Evolutionary conservation across 1,140 invertebrate species (phyloP), one percentile per base, ranked within the genome.

Genomic region (Cecropterus lyciades): DNA sequence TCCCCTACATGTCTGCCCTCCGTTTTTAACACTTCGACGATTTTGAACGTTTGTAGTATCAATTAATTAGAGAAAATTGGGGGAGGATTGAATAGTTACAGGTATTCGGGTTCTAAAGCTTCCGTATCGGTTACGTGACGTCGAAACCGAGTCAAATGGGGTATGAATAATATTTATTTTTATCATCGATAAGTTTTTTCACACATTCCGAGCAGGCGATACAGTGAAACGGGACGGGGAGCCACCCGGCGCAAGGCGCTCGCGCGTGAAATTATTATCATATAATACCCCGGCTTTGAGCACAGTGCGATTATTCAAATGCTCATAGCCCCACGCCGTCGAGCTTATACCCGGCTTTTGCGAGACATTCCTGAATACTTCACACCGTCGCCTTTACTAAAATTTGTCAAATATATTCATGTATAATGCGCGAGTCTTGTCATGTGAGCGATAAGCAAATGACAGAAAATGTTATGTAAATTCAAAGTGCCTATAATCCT

Each of bases 191-290:
- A 51, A 73, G 74, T 77, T 85, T 83, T 89, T 91, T 87, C 75
- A 85, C 81, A 89, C 85, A 89, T 89, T 85, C 85, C 84, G 60
- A 14, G 73, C 64, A 79, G 75, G 77, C 80, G 78, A 69, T 65
- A 70, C 67, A 73, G 70, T 71, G 75, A 70, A 77, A 59, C 63
- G 65, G 62, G 67, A 75, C 45, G 67, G 67, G 75, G 70, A 65
- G 69, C 52, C 73, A 64, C 67, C 74, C 74, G 73, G 62, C 73
- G 75, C 67, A 73, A 84, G 64, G 72, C 81, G 82, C 80, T 85
- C 80, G 80, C 75, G 84, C 87, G 84, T 89, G 82, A 89, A 89
- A 91, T 89, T 89, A 91, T 91, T 91, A 91, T 89, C 87, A 91
- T 89, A 91, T 91, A 91, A 91, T 89, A 86, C 85, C 77, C 73